A percentile compares a stretch with the other conserved stretches of the same genome.
phyloP scores from a whole-genome alignment of 2,797 vertebrate genomes.

The Lophotriccus pileatus region DNA sequence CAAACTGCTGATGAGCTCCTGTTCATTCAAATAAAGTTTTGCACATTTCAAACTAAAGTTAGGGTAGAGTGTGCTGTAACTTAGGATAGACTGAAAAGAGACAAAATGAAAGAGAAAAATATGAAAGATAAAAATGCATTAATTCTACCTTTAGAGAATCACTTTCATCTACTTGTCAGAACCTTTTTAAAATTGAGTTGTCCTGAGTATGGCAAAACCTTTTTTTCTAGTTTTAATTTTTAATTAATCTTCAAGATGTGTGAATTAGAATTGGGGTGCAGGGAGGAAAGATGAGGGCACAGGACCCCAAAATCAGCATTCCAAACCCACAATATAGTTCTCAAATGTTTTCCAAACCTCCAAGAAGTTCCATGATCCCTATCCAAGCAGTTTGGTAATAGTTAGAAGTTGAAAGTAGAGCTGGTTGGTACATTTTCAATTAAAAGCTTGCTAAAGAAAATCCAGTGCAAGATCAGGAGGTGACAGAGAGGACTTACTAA shows the following conservation, averaged over 20 bases:
- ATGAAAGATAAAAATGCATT: neutral
- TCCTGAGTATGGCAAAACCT: fast-evolving
- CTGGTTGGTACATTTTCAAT: neutral
- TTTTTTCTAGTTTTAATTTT: neutral
- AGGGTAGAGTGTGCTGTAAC: neutral
- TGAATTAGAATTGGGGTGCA: neutral
- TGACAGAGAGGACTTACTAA: neutral
- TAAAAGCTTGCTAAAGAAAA: neutral
- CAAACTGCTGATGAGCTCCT: neutral
- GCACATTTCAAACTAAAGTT: neutral
- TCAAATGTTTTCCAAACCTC: neutral
- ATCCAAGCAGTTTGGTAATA: neutral
- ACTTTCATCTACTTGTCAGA: neutral
- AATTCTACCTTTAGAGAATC: neutral
- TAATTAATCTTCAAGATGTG: neutral
- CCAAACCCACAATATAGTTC: neutral
- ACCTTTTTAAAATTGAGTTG: neutral
- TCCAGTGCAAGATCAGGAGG: neutral
- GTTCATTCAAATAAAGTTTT: neutral
- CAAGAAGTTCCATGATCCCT: neutral
- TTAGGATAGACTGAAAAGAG: neutral
- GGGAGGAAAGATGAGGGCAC: neutral
- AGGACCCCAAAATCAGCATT: neutral
- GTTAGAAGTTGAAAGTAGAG: neutral
- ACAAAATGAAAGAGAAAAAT: neutral